Percentiles rank a stretch among this genome's conserved stretches.
Conservation (phyloP, 2,113 vertebrate species). For the Pterophyllum scalare region DNA sequence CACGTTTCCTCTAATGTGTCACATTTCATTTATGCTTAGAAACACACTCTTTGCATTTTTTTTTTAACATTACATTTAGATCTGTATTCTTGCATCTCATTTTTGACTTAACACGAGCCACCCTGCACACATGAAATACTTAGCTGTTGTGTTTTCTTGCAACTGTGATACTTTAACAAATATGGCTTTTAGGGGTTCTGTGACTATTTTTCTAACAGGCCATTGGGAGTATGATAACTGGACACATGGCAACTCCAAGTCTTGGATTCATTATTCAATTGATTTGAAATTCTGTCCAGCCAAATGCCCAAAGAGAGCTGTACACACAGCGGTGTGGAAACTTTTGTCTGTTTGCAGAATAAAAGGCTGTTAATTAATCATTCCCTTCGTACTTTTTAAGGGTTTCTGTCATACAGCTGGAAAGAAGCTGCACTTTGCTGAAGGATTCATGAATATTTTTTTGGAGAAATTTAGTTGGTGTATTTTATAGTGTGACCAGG, state of each 20-base stretch:
- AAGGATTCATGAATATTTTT: background rate
- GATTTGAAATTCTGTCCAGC: background rate
- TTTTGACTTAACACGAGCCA: background rate
- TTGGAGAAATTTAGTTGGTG: background rate
- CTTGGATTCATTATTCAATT: background rate
- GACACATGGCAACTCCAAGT: background rate
- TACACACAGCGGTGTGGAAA: background rate
- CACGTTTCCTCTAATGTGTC: background rate
- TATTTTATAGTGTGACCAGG: background rate
- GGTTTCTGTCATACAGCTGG: background rate
- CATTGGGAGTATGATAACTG: background rate
- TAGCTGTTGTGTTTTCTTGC: background rate
- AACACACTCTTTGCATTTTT: too few relatives aligned
- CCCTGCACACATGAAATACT: background rate
- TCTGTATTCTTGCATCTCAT: background rate
- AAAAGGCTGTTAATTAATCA: constrained; percentile 8
- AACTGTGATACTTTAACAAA: background rate
- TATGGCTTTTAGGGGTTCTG: background rate
- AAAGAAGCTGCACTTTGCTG: background rate
- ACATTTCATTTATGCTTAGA: background rate
- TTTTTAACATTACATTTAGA: background rate
- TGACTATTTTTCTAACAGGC: background rate
- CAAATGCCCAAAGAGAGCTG: background rate
- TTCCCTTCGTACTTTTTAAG: background rate
- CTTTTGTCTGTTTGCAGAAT: background rate